Percentiles rank a stretch among this genome's conserved stretches.
Evolutionary conservation across 2,888 invertebrate genomes (phyloP).

Genomic region (Baccha elongata): DNA sequence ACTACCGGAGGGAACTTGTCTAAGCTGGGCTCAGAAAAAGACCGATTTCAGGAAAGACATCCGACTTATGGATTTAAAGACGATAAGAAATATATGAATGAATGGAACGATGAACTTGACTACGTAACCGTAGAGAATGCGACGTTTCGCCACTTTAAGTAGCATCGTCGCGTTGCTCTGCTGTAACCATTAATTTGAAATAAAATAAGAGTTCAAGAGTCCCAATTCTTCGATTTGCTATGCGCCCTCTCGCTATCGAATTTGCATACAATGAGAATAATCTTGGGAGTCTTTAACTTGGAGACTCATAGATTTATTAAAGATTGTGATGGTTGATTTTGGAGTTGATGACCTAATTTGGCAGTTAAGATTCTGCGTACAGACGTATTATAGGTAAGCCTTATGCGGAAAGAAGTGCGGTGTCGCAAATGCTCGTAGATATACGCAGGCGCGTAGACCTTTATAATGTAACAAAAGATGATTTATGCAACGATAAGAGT

Average conservation of each 20-base stretch:
- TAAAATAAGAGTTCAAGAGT: conserved; percentile 41
- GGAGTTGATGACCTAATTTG: conserved; percentile 71
- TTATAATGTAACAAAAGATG: conserved; percentile 44
- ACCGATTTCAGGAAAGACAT: conserved; percentile 53
- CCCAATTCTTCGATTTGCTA: conserved; percentile 69
- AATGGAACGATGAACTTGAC: conserved; percentile 54
- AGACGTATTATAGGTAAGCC: conserved; percentile 49
- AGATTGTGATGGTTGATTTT: conserved; percentile 62
- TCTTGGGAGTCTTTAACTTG: conserved; percentile 6
- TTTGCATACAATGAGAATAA: conserved; percentile 66
- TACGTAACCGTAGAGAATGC: conserved; percentile 6
- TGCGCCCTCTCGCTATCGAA: conserved; percentile 29
- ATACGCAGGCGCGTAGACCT: conserved; percentile 24
- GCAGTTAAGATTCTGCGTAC: conserved; percentile 54
- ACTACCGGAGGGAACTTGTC: conserved; percentile 27
- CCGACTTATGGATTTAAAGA: conserved; percentile 52
- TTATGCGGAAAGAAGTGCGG: conserved; percentile 48
- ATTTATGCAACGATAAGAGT: conserved; percentile 65
- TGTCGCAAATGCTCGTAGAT: conserved; percentile 17
- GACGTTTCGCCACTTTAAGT: conserved; percentile 15
- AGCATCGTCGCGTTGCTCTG: too few relatives aligned
- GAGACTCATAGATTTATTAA: conserved; percentile 54
- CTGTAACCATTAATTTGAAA: conserved; percentile 60
- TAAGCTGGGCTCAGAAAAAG: background rate
- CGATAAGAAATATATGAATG: conserved; percentile 39